phyloP scores from a whole-genome alignment of 2,113 vertebrate genomes.

The Corythoichthys haematopterus region DNA sequence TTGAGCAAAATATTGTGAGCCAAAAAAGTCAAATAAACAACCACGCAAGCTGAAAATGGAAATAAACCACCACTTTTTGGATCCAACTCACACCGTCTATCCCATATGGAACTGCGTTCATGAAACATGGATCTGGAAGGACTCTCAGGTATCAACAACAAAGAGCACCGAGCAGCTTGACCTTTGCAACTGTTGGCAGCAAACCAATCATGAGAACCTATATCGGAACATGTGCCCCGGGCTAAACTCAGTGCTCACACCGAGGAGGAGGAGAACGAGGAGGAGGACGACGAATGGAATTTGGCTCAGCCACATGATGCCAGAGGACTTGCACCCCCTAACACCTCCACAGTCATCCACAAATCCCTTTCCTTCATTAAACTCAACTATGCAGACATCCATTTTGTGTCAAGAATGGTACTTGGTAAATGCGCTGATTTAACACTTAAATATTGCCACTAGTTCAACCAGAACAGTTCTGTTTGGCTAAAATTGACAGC shows the following conservation, averaged over 20 bases:
- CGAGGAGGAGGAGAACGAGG: constrained; percentile 69
- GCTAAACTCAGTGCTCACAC: constrained; percentile 86
- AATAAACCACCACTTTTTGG: constrained; percentile 29
- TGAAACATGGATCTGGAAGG: constrained; percentile 61
- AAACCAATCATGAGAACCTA: constrained; percentile 92
- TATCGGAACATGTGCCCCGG: constrained; percentile 95
- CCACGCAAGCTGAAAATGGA: constrained; percentile 24
- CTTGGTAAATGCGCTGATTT: background rate
- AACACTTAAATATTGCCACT: background rate
- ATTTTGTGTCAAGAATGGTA: background rate
- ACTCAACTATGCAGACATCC: constrained; percentile 7
- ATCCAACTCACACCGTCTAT: constrained; percentile 26
- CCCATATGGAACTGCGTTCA: constrained; percentile 46
- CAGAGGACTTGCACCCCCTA: constrained; percentile 56
- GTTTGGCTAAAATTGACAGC: no score
- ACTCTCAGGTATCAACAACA: constrained; percentile 73
- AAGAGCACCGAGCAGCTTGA: constrained; percentile 86
- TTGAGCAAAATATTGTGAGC: background rate
- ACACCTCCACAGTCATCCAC: constrained; percentile 54
- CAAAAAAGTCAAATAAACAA: constrained; percentile 21
- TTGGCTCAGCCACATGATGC: constrained; percentile 63
- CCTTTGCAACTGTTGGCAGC: constrained; percentile 86
- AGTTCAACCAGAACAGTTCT: no score
- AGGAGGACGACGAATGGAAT: constrained; percentile 71
- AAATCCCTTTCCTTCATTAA: constrained; percentile 18